Percentiles rank a stretch among this genome's conserved stretches.
Conservation (phyloP, 2,113 vertebrate genomes). For the Egretta garzetta region DNA sequence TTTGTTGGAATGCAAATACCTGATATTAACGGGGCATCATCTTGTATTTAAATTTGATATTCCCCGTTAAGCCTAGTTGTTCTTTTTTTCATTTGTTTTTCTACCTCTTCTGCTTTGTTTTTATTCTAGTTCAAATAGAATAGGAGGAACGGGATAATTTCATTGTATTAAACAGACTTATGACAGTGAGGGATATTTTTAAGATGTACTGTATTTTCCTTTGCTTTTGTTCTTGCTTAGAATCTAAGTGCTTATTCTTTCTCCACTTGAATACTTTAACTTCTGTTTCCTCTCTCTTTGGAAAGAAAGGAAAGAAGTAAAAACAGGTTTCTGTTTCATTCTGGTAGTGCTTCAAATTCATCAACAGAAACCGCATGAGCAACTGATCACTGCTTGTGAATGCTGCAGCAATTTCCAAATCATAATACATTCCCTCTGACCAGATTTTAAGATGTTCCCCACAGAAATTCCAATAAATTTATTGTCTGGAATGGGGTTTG, state of each 20-base stretch:
- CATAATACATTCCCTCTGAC: neutral
- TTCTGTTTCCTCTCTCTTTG: neutral
- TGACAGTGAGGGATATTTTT: neutral
- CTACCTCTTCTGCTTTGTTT: neutral
- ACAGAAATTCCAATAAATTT: neutral
- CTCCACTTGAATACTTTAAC: neutral
- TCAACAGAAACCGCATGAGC: neutral
- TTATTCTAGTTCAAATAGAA: neutral
- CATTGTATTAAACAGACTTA: neutral
- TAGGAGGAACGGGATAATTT: neutral
- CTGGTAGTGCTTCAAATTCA: neutral
- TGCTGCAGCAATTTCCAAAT: neutral
- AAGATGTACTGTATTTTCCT: neutral
- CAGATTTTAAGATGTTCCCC: neutral
- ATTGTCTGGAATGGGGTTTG: neutral
- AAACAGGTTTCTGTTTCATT: neutral
- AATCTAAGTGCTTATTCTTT: neutral
- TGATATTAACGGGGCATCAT: neutral
- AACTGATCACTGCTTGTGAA: neutral
- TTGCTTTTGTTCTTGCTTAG: neutral
- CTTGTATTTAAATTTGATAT: neutral
- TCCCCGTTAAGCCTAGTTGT: neutral
- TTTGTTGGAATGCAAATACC: neutral
- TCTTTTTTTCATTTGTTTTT: neutral
- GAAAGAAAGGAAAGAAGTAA: neutral